phyloP scores from a whole-genome alignment of 2,797 vertebrate species.

The Notamacropus eugenii region DNA sequence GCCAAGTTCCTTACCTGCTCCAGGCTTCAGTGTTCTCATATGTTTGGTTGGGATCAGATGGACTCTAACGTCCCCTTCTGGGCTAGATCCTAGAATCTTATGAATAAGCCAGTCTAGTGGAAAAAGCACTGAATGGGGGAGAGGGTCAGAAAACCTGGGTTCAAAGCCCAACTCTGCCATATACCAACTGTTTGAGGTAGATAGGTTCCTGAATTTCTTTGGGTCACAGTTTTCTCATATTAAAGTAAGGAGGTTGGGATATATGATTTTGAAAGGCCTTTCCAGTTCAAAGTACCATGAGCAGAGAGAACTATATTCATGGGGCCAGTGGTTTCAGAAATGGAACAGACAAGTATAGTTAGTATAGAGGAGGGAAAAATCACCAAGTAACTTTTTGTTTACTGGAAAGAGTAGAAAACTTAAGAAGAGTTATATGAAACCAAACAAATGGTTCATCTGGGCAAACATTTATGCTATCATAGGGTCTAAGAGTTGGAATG shows the following conservation, averaged over 20 bases:
- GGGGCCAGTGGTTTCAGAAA: background rate
- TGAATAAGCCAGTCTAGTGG: background rate
- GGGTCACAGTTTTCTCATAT: background rate
- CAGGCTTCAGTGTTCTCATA: background rate
- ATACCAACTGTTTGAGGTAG: conserved; percentile 10
- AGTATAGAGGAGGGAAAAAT: background rate
- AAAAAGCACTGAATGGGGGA: background rate
- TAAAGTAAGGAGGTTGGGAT: background rate
- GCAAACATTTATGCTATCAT: background rate
- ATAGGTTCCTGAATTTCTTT: conserved; percentile 2
- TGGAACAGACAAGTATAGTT: background rate
- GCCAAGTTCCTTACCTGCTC: conserved; percentile 11
- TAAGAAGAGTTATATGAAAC: background rate
- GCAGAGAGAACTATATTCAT: background rate
- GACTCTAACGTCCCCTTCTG: background rate
- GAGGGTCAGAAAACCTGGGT: background rate
- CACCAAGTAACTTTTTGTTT: background rate
- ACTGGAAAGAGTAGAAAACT: background rate
- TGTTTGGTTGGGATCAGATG: background rate
- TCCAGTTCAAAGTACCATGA: background rate
- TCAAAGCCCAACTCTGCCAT: background rate
- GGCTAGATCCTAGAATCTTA: background rate
- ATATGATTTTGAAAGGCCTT: background rate
- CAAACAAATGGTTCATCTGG: background rate
- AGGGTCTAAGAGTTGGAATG: background rate